A percentile compares a stretch with the other conserved stretches of the same genome.
Evolutionary conservation across 2,113 vertebrate species (phyloP).

Genomic region (Micromys minutus): DNA sequence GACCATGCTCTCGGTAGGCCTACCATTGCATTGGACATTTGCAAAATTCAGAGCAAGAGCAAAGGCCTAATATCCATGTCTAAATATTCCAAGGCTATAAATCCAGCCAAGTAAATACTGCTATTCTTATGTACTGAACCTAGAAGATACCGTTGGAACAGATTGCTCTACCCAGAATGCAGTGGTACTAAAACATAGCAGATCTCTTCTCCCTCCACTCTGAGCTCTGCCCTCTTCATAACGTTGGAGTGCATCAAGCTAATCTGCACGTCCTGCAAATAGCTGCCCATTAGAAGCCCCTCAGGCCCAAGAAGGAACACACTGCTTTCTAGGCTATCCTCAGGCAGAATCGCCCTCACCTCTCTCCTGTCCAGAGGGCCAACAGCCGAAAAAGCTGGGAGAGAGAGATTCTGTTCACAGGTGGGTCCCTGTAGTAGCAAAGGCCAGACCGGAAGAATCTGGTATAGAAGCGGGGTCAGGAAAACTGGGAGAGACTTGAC

Average conservation of each 20-base stretch:
- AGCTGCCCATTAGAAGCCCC: background rate
- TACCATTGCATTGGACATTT: too few species aligned
- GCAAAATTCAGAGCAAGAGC: background rate
- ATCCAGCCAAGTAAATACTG: background rate
- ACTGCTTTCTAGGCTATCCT: background rate
- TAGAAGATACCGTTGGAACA: background rate
- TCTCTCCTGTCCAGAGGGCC: background rate
- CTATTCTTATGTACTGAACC: background rate
- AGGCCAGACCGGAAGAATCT: background rate
- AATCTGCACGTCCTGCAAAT: background rate
- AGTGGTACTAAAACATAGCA: background rate
- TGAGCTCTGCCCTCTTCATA: background rate
- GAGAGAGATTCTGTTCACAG: background rate
- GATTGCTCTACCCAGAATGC: background rate
- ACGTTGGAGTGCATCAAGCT: background rate
- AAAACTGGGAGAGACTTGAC: background rate
- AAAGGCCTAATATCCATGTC: background rate
- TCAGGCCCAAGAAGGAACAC: background rate
- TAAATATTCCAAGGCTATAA: background rate
- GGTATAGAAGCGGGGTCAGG: background rate
- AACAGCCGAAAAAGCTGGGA: background rate
- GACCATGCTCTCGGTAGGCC: accelerated
- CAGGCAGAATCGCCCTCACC: background rate
- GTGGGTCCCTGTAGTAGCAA: background rate
- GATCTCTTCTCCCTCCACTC: background rate